Conservation (phyloP, 2,888 invertebrate species). For the Gonocerus acuteangulatus region DNA sequence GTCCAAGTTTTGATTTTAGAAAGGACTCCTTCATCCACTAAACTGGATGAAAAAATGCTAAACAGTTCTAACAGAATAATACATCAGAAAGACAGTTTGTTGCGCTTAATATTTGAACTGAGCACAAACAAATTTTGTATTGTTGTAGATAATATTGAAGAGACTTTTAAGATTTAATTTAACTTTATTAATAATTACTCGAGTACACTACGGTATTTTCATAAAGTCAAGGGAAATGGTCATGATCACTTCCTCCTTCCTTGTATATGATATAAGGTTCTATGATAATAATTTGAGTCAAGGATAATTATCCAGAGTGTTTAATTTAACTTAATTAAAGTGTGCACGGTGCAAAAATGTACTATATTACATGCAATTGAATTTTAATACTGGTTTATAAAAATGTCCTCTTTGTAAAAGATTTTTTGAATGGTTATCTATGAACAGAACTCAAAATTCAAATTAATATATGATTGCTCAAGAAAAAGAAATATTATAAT, state of each 20-base stretch:
- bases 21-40: slow-evolving; percentile 26
- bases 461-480: slow-evolving; percentile 8
- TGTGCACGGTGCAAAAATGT: slow-evolving; percentile 33
- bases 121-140: slow-evolving; percentile 32
- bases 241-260: not conserved
- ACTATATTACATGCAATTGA: slow-evolving; percentile 31
- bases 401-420: slow-evolving; percentile 24
- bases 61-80: slow-evolving; percentile 31
- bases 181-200: slow-evolving; percentile 11
- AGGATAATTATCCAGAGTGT: slow-evolving; percentile 15
- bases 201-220: not conserved
- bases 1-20: slow-evolving; percentile 28
- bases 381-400: slow-evolving; percentile 21
- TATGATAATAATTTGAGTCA: slow-evolving; percentile 12
- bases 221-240: not conserved
- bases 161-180: slow-evolving; percentile 20
- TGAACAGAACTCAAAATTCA: not conserved
- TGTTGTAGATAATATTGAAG: slow-evolving; percentile 17
- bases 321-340: slow-evolving; percentile 26
- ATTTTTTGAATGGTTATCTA: slow-evolving; percentile 1
- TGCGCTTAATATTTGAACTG: slow-evolving; percentile 36
- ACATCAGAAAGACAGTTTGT: slow-evolving; percentile 35
- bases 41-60: slow-evolving; percentile 24
- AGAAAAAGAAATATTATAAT: slow-evolving; percentile 21
- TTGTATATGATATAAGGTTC: slow-evolving; percentile 10